Evolutionary conservation across 2,113 vertebrate species (phyloP), one percentile per base, ranked within the genome.

Genomic region (Gadus macrocephalus): DNA sequence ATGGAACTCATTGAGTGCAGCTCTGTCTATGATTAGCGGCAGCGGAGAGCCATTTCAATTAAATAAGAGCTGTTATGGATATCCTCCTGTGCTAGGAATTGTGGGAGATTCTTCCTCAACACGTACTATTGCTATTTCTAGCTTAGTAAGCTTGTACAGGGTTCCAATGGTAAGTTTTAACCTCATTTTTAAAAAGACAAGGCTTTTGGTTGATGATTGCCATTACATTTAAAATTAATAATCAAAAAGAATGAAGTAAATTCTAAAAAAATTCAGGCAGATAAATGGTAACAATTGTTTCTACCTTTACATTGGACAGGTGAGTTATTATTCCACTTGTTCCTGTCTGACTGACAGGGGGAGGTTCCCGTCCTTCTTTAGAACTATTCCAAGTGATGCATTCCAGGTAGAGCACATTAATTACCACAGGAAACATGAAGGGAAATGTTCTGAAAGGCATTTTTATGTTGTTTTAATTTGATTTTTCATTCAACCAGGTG

Each of bases 121-220:
- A 25, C 25, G 25, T 25, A 25, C 25, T 25, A 25, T 25, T 25
- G 25, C 25, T 25, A 25, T 25, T 25, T 25, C 25, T 25, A 25
- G 25, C 25, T 25, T 25, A 25, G 25, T 25, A 25, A 25, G 25
- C 25, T 25, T 25, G 25, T 89, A 80, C 73, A 74, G 64, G 35
- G 28, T 91, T 1, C 89, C 89, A 31, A 79, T 88, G 75, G 89
- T 90, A 83, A 70, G 81, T 72, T 22, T 31, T 49, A 53, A 38
- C 20, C 7, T 19, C 17, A 19, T 61, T 61, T 20, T n/a, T 7
- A 56, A 56, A 15, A 9, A 56, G 55, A 17, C 15, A 56, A 56
- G 11, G 17, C 8, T 28, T 62, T 4, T 27, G 17, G 59, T 56
- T 56, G 5, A 56, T 15, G 17, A 17, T 4, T 42, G 55, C 55